Base-by-base conservation (phyloP, 1,140 invertebrate genomes). In the Dinoponera quadriceps region DNA sequence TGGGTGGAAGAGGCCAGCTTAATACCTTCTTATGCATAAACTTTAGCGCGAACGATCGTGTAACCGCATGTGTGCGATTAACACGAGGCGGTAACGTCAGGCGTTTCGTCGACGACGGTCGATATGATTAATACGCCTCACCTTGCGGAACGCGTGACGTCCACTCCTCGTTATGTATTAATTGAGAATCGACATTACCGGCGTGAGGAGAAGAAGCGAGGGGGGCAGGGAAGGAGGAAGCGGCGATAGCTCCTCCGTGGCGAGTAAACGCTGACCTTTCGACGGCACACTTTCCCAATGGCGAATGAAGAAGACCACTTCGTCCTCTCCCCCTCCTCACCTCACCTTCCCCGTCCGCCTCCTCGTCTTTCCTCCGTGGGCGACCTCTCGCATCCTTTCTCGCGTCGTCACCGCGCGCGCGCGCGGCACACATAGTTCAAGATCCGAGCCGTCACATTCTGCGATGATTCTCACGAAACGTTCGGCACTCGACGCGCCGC, bases 251-350 rank as follows among this genome's bases (percentile, higher is more conserved):
- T 51, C 48, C 63, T 59, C n/a, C 29, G 60, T 14, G 59, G 59
- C 51, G 62, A 83, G 68, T 86, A 88, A 85, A 85, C 86, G 90
- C 82, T 93, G 93, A 93, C 93, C 93, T 93, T 93, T 93, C 85
- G 73, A 71, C 89, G 92, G 87, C 93, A 93, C 85, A 93, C 93
- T 93, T 93, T 93, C 93, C 88, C 89, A 81, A 89, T 88, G 85
- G 85, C 74, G 82, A n/a, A 86, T 88, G 89, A 90, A 85, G 33
- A 82, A 63, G 83, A 73, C 69, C 83, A 87, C 49, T 49, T 44
- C 54, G 3, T 44, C 54, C 7, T n/a, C 18, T 82, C 87, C 38
- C 11, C 38, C 38, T 44, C 38, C 38, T 44, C n/a, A n/a, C n/a
- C n/a, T n/a, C n/a, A n/a, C 7, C 38, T 44, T 33, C 29, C 5